These are phyloP conservation scores for Pogonocherus hispidulus DNA, from an alignment of 2,888 invertebrate species.

Conservation along the genomic window DNA sequence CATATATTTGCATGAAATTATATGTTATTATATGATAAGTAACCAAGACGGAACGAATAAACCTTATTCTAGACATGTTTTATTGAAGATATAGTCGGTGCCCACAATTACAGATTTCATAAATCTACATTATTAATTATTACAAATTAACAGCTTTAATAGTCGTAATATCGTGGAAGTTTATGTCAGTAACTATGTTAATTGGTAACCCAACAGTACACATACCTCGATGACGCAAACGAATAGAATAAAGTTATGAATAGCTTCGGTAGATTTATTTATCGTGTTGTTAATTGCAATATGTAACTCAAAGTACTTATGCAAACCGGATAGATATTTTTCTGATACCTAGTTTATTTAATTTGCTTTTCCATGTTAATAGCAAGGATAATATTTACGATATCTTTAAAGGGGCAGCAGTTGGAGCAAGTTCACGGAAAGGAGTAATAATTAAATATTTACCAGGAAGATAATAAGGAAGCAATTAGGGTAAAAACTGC, in stretches of 20 bases:
- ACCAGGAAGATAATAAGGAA: no score
- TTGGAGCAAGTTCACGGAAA: no score
- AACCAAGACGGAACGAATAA: neutral
- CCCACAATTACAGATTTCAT: neutral
- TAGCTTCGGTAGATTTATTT: conserved; percentile 1
- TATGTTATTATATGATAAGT: neutral
- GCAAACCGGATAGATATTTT: neutral
- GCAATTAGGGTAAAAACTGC: no score
- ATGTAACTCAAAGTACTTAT: neutral
- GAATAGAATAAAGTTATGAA: neutral
- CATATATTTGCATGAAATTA: no score
- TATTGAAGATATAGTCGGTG: neutral
- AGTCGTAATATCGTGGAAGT: neutral
- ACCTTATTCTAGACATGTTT: no score
- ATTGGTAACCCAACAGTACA: conserved; percentile 2
- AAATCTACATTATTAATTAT: neutral
- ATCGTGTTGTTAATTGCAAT: neutral
- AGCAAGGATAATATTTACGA: no score
- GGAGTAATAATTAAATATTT: no score
- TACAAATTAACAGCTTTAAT: neutral
- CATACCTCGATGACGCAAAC: neutral
- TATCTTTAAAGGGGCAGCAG: no score
- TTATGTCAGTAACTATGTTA: conserved; percentile 4
- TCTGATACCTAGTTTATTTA: neutral
- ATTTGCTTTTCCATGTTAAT: neutral